These are phyloP conservation scores for Ciconia maguari DNA, from an alignment of 2,113 vertebrate species.

Conservation along the genomic window DNA sequence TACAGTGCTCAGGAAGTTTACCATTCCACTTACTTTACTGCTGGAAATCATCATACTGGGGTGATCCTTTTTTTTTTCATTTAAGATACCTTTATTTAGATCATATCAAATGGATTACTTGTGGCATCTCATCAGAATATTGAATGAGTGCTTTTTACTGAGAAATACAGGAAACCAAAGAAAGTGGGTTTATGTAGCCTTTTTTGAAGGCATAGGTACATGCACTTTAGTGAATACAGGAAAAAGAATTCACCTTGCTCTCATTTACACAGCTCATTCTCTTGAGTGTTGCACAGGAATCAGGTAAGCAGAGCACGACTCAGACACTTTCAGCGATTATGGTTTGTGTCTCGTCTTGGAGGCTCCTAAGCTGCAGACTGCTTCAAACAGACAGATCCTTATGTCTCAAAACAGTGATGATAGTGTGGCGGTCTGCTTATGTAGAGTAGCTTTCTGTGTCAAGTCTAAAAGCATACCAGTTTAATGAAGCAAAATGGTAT, in stretches of 20 bases:
- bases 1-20: slow-evolving; percentile 93
- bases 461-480: neutral
- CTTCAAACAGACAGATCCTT: neutral
- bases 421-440: neutral
- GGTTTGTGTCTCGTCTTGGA: neutral
- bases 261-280: neutral
- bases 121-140: neutral
- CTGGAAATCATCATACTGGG: slow-evolving; percentile 86
- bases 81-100: neutral
- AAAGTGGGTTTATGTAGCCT: neutral
- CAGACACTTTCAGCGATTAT: neutral
- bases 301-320: neutral
- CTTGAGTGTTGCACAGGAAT: neutral
- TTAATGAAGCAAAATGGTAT: neutral
- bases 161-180: neutral
- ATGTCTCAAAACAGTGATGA: neutral
- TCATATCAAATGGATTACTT: neutral
- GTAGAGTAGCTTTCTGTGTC: neutral
- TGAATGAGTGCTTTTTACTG: neutral
- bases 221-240: neutral
- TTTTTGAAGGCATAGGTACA: neutral
- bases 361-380: neutral
- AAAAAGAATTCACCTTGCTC: neutral
- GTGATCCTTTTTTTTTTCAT: slow-evolving; percentile 68
- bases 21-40: slow-evolving; percentile 89